Evolutionary conservation across 2,113 vertebrate species (phyloP), one percentile per base, ranked within the genome.

Genomic region (Eublepharis macularius): DNA sequence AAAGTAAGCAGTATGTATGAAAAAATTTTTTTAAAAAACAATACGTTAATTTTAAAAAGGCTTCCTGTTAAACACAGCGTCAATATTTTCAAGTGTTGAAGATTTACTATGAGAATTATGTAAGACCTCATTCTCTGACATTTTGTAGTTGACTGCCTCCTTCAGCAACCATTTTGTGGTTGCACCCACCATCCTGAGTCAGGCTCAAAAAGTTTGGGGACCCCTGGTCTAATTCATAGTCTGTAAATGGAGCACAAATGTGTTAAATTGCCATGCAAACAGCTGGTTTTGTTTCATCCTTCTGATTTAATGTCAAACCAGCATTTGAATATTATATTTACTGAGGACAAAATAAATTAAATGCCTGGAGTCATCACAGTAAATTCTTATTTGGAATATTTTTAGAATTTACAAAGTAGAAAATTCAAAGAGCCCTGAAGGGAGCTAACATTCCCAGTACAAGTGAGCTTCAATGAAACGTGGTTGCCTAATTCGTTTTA

Each of bases 341-440:
- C 88, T 49, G 86, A 83, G 70, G 1, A 81, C 39, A 88, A 79
- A 78, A 32, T 47, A 34, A 65, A 83, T 80, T 54, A 19, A 1
- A 87, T 66, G 60, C 16, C 6, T 12, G 4, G 0, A 81, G 51
- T 12, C 26, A 87, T 72, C 10, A 16, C 80, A n/a, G 60, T 0
- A 80, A 6, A 13, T 80, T 76, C 0, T 2, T 10, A 66, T 39
- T 77, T 73, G 78, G 45, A 39, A 86, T n/a, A 80, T 87, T 47
- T 80, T 69, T 76, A 86, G 13, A 11, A 79, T 49, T 57, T 4
- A 69, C 13, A 0, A 79, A 57, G 12, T 1, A 80, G 11, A 21
- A 81, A 76, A 88, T 90, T 76, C 0, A 82, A 54, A 70, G 49
- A 77, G 78, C 81, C 21, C 19, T 6, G 73, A 51, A 81, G 47